Conservation (phyloP, 2,888 invertebrate species). For the Caradrina clavipalpis region DNA sequence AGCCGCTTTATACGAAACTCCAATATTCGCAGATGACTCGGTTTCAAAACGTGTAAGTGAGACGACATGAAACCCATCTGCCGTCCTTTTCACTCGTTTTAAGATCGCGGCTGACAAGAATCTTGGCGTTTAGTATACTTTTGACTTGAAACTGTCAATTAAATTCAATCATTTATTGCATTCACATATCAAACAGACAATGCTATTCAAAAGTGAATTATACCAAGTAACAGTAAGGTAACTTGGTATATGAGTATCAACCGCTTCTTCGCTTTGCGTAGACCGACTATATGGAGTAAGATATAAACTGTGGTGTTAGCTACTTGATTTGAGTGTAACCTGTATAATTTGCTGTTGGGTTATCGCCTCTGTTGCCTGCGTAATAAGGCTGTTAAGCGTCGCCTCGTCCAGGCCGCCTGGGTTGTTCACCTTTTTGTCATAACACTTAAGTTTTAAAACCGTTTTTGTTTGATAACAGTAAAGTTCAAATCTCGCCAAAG, state of each 20-base stretch:
- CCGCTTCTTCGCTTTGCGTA: constrained; percentile 2
- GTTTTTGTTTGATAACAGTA: constrained; percentile 1
- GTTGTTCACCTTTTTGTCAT: constrained; percentile 87
- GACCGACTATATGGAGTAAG: constrained; percentile 49
- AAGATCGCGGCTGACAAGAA: background rate
- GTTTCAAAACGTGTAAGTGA: background rate
- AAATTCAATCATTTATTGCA: no score
- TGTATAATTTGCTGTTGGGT: constrained; percentile 90
- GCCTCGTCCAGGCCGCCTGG: constrained; percentile 88
- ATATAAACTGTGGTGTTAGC: constrained; percentile 48
- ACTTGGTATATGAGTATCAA: background rate
- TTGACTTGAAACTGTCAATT: no score
- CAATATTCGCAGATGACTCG: background rate
- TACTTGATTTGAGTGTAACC: constrained; percentile 76
- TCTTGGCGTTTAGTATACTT: background rate
- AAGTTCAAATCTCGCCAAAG: background rate
- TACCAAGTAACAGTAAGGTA: background rate
- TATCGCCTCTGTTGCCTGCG: constrained; percentile 90
- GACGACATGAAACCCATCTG: background rate
- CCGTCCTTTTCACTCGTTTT: background rate
- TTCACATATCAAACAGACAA: no score
- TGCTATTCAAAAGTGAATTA: background rate
- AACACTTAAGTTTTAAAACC: constrained; percentile 48
- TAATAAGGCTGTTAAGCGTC: constrained; percentile 89
- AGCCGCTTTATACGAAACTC: background rate